Evolutionary conservation across 2,113 vertebrate genomes (phyloP).

Genomic region (Eublepharis macularius): DNA sequence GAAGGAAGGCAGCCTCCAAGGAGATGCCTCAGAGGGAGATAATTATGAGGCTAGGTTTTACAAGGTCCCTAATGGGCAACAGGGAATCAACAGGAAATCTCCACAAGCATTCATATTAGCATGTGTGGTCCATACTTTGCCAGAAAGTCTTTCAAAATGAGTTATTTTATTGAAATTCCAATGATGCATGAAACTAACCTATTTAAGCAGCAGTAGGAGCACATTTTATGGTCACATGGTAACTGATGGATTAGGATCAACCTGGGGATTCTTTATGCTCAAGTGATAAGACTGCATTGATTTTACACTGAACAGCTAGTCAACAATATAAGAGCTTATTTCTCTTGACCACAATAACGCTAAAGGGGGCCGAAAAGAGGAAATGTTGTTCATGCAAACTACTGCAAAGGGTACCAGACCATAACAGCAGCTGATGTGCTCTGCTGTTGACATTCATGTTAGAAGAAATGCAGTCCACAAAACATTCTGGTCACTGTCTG

Average conservation of each 20-base stretch:
- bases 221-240: slow-evolving; percentile 9
- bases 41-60: slow-evolving; percentile 6
- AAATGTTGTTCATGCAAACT: not conserved
- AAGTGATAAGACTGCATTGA: not conserved
- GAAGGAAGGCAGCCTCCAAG: slow-evolving; percentile 6
- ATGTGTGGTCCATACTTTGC: slow-evolving; percentile 32
- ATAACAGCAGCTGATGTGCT: not conserved
- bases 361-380: not conserved
- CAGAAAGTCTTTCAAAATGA: slow-evolving; percentile 17
- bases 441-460: not conserved
- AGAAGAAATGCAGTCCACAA: not conserved
- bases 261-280: not conserved
- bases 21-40: slow-evolving; percentile 8
- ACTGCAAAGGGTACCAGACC: not conserved
- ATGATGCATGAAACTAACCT: slow-evolving; percentile 47
- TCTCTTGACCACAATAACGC: not conserved
- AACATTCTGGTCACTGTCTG: not conserved
- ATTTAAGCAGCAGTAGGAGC: slow-evolving; percentile 21
- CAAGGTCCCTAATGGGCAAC: slow-evolving; percentile 1
- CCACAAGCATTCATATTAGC: slow-evolving; percentile 14
- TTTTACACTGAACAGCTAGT: not conserved
- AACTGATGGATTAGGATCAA: not conserved
- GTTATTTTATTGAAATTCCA: slow-evolving; percentile 56
- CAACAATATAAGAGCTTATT: not conserved
- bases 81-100: not conserved